These are phyloP conservation scores for Eupristina koningsbergeri DNA, from an alignment of 1,140 invertebrate genomes.

Conservation along the genomic window DNA sequence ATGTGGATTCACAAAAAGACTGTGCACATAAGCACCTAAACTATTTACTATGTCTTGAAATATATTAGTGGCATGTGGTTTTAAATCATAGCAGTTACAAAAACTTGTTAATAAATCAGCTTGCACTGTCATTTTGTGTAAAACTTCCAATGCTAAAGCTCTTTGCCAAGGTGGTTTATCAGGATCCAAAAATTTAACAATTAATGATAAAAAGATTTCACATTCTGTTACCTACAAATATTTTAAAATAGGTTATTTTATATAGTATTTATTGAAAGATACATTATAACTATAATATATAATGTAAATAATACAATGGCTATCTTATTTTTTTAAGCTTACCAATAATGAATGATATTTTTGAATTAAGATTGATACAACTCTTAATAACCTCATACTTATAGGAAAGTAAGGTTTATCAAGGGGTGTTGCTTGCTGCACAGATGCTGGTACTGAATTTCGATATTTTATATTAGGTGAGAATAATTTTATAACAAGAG, in stretches of 20 bases:
- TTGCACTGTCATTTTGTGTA: constrained; percentile 94
- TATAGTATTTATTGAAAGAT: not conserved
- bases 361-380: constrained; percentile 93
- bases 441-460: constrained; percentile 73
- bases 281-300: not conserved
- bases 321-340: constrained; percentile 27
- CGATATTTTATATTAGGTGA: constrained; percentile 96
- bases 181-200: constrained; percentile 97
- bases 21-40: constrained; percentile 95
- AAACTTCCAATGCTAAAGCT: constrained; percentile 93
- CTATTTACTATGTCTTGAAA: constrained; percentile 97
- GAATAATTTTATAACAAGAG: constrained; percentile 97
- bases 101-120: constrained; percentile 91
- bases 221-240: constrained; percentile 90
- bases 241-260: constrained; percentile 2
- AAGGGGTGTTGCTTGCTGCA: constrained; percentile 77
- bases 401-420: constrained; percentile 98
- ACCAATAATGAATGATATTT: constrained; percentile 95
- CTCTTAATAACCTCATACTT: constrained; percentile 92
- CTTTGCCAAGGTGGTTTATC: constrained; percentile 97
- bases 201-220: constrained; percentile 97
- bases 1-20: constrained; percentile 85
- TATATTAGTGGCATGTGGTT: constrained; percentile 93
- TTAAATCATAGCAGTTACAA: constrained; percentile 94
- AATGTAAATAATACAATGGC: not conserved